phyloP scores from a whole-genome alignment of 2,888 invertebrate genomes.

The Phoronis australis region DNA sequence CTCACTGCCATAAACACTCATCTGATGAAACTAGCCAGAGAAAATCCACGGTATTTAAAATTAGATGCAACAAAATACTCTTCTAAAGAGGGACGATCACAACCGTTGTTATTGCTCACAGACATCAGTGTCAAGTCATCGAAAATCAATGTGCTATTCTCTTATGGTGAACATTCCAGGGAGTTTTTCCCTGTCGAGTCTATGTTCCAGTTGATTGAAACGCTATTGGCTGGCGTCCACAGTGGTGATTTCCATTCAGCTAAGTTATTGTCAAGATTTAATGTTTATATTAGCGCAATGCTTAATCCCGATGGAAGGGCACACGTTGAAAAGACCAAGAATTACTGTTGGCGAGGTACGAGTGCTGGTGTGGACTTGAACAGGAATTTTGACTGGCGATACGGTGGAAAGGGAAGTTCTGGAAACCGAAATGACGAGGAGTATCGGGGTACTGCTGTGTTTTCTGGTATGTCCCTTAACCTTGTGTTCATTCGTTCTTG shows the following conservation, averaged over 20 bases:
- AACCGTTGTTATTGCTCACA: slow-evolving; percentile 32
- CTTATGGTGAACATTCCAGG: slow-evolving; percentile 48
- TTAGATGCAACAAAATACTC: slow-evolving; percentile 21
- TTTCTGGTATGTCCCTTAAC: slow-evolving; percentile 31
- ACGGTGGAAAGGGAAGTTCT: slow-evolving; percentile 44
- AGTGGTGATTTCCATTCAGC: slow-evolving; percentile 10
- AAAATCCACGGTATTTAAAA: slow-evolving; percentile 25
- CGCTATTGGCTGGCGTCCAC: slow-evolving; percentile 25
- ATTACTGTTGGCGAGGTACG: slow-evolving; percentile 49
- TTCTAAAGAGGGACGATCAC: slow-evolving; percentile 26
- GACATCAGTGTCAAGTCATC: slow-evolving; percentile 26
- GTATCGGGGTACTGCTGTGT: slow-evolving; percentile 35
- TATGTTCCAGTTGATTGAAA: slow-evolving; percentile 31
- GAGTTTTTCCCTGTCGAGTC: slow-evolving; percentile 47
- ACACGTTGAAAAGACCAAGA: slow-evolving; percentile 31
- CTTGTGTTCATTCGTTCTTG: neutral
- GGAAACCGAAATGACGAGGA: slow-evolving; percentile 36
- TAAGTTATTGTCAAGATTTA: slow-evolving; percentile 16
- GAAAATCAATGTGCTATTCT: slow-evolving; percentile 34
- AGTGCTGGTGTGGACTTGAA: slow-evolving; percentile 46
- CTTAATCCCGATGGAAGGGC: slow-evolving; percentile 46
- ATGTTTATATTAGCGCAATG: slow-evolving; percentile 38
- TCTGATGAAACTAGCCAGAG: slow-evolving; percentile 20
- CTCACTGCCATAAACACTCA: slow-evolving; percentile 18
- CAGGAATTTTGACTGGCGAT: slow-evolving; percentile 49